These are phyloP conservation scores for Cyclophora punctaria DNA, from an alignment of 2,888 invertebrate genomes.

Conservation along the genomic window DNA sequence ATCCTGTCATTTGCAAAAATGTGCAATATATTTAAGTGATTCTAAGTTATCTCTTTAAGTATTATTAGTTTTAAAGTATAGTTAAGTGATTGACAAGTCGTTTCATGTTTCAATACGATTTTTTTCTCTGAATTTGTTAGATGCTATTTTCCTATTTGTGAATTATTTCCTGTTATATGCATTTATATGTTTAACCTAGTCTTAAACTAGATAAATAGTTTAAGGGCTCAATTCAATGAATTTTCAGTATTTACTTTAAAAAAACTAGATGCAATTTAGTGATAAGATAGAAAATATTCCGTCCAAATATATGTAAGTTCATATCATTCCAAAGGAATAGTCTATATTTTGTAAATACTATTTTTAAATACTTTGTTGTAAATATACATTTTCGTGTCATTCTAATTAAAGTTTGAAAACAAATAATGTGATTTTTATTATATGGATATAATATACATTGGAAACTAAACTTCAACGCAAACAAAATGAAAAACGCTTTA, in stretches of 20 bases:
- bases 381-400: not conserved
- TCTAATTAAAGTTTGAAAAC: not conserved
- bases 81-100: no score
- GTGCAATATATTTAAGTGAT: no score
- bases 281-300: slow-evolving; percentile 36
- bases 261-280: slow-evolving; percentile 22
- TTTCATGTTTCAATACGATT: slow-evolving; percentile 1
- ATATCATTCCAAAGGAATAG: slow-evolving; percentile 70
- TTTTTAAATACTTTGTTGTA: slow-evolving; percentile 12
- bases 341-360: slow-evolving; percentile 27
- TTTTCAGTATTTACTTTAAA: slow-evolving; percentile 30
- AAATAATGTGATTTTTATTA: not conserved
- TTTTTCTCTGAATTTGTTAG: slow-evolving; percentile 5
- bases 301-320: slow-evolving; percentile 54
- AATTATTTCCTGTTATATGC: slow-evolving; percentile 27
- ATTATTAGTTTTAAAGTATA: not conserved
- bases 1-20: no score
- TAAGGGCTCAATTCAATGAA: slow-evolving; percentile 21
- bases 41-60: not conserved
- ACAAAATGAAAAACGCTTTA: no score
- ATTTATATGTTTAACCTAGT: slow-evolving; percentile 20
- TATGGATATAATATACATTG: no score
- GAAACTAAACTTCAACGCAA: no score
- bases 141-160: not conserved
- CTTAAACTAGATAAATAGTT: slow-evolving; percentile 9